Evolutionary conservation across 2,888 invertebrate genomes (phyloP), one percentile per base, ranked within the genome.

Genomic region (Campoletis raptor): DNA sequence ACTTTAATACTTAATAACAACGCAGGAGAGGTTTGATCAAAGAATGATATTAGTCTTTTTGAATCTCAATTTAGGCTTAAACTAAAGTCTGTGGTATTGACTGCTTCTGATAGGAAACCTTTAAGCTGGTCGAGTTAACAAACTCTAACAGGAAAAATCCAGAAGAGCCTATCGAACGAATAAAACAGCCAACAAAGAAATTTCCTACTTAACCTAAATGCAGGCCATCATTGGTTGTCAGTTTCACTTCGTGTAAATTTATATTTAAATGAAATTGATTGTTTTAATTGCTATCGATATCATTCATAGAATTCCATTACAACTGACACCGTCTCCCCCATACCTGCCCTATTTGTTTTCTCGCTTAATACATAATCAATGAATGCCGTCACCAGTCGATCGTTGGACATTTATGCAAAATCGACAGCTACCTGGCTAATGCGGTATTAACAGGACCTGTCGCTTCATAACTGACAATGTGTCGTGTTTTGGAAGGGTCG

Each of bases 401-500:
- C 30, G 61, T 30, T 24, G 15, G 61, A 61, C 30, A 15, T 61
- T 61, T 30, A 15, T 30, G 15, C 6, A 30, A 61, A 61, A 30
- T 61, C 7, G 30, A 30, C 61, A 24, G 24, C 3, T 57, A 61
- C 15, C 15, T 30, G 15, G 61, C 61, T 57, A 30, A 57, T 57
- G 57, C 24, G 15, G 5, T 61, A 30, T 30, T 61, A 30, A 30
- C 6, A 61, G 15, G 30, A 7, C 30, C 30, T 61, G 61, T 61
- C 61, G 30, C 30, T 61, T 61, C 15, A 5, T 15, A 30, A 30
- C 61, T 61, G 61, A 61, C 61, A 30, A 91, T 91, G 91, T 92
- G 91, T 91, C 90, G 86, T 90, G 89, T 91, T 91, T 91, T 91
- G 91, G 91, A 61, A 92, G 90, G 89, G 91, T 91, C 88, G 89